Evolutionary conservation across 2,797 vertebrate species (phyloP).

Genomic region (Cyprinella venusta): DNA sequence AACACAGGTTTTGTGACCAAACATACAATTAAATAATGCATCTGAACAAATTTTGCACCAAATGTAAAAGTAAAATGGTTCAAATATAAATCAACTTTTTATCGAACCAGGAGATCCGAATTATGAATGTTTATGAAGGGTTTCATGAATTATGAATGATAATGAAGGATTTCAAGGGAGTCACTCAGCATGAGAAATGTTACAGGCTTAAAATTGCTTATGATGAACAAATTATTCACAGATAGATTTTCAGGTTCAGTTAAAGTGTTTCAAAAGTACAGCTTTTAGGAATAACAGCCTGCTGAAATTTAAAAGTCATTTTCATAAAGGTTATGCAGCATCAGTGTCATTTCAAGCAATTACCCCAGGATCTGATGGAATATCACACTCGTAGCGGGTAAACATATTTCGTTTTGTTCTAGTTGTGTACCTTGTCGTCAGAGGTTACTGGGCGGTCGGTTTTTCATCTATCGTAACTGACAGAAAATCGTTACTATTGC

Average conservation of each 20-base stretch:
- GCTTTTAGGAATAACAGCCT: background rate
- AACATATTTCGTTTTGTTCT: constrained; percentile 38
- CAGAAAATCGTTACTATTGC: constrained; percentile 35
- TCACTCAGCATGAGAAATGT: background rate
- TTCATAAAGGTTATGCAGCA: constrained; percentile 22
- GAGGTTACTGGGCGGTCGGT: constrained; percentile 9
- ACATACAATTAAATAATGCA: background rate
- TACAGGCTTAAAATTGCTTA: constrained; percentile 18
- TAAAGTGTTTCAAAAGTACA: constrained; percentile 1
- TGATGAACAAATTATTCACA: constrained; percentile 20
- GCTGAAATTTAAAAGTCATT: constrained; percentile 14
- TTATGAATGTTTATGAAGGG: constrained; percentile 2
- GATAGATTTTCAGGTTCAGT: constrained; percentile 25
- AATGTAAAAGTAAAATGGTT: background rate
- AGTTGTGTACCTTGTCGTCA: constrained; percentile 17
- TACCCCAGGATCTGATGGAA: constrained; percentile 24
- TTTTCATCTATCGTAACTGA: constrained; percentile 41
- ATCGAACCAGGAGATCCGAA: background rate
- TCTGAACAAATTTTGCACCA: background rate
- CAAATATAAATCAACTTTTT: constrained; percentile 1
- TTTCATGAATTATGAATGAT: constrained; percentile 21
- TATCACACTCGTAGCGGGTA: constrained; percentile 27
- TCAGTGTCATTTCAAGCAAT: constrained; percentile 36
- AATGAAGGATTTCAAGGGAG: background rate
- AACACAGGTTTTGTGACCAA: background rate